Base-by-base conservation (phyloP, 1,140 invertebrate genomes). In the Drosophila burlai region DNA sequence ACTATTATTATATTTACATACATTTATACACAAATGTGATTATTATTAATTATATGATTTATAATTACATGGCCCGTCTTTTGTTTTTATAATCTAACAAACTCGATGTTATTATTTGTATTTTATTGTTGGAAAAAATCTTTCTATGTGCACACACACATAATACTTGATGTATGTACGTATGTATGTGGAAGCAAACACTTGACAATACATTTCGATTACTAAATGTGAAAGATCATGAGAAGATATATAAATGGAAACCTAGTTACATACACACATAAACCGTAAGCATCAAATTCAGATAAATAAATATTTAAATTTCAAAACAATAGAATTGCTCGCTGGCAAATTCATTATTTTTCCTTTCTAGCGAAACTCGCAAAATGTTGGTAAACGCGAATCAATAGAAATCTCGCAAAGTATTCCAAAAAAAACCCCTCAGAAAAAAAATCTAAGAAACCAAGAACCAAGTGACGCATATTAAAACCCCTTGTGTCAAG, bases 131-230 rank as follows among this genome's bases (percentile, higher is more conserved):
- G 34, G 18, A 42, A 54, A 54, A 62, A 29, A 47, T 80, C 46
- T 63, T 57, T 36, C 18, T 54, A 34, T 47, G 63, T 76, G 71
- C 60, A 78, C 55, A 80, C n/a, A n/a, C 58, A 69, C 49, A 55
- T 38, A 38, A 38, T 24, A 55, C 24, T 26, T 49, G 52, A 75
- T 42, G 49, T 72, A 73, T 78, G 75, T 78, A 26, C 45, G 45
- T 58, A 75, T 42, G 47, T 71, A 73, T 78, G 75, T 78, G 55
- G 67, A 81, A 86, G 71, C 65, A 82, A 89, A 81, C 76, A 89
- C 75, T 89, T 89, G 85, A 90, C 85, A 90, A 90, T 90, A 90
- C 85, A 81, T 84, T 79, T 80, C 67, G 62, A 86, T 59, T 79
- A 90, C 75, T 84, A 80, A 82, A 90, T 90, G 76, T 90, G 86